Percentiles rank a stretch among this genome's conserved stretches.
Conservation (phyloP, 2,888 invertebrate genomes). For the Muschampia plurimacula region DNA sequence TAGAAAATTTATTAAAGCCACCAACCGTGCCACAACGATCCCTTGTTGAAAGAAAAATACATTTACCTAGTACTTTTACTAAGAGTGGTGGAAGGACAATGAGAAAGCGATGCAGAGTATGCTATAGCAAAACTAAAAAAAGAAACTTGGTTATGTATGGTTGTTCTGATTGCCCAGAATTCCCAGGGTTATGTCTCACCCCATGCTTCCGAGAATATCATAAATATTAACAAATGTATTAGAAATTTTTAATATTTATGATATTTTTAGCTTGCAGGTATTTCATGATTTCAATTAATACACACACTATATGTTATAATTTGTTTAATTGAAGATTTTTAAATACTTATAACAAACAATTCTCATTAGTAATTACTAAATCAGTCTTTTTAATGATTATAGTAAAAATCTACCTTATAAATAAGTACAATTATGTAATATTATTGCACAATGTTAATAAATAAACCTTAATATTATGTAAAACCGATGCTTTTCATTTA, state of each 20-base stretch:
- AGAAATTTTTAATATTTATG: slow-evolving; percentile 2
- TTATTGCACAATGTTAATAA: no score
- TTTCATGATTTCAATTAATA: not conserved
- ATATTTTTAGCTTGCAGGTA: slow-evolving; percentile 5
- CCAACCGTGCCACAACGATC: slow-evolving; percentile 7
- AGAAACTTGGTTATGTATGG: slow-evolving; percentile 15
- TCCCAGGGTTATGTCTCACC: slow-evolving; percentile 25
- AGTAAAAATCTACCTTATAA: no score
- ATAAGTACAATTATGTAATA: no score
- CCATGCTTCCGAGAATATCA: slow-evolving; percentile 14
- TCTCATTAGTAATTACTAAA: no score
- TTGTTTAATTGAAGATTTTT: no score
- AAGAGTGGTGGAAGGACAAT: slow-evolving; percentile 12
- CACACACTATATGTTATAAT: slow-evolving; percentile 5
- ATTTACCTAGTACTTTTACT: slow-evolving; percentile 4
- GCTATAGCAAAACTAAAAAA: slow-evolving; percentile 23
- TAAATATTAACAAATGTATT: slow-evolving; percentile 4
- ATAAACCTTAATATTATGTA: no score
- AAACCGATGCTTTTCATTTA: no score
- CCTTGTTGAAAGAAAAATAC: slow-evolving; percentile 13
- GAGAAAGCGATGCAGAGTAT: slow-evolving; percentile 21
- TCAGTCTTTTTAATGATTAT: no score
- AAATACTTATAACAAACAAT: no score
- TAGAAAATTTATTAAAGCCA: slow-evolving; percentile 12
- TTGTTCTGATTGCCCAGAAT: slow-evolving; percentile 24